Evolutionary conservation across 2,888 invertebrate species (phyloP).

Genomic region (Lydus trimaculatus): DNA sequence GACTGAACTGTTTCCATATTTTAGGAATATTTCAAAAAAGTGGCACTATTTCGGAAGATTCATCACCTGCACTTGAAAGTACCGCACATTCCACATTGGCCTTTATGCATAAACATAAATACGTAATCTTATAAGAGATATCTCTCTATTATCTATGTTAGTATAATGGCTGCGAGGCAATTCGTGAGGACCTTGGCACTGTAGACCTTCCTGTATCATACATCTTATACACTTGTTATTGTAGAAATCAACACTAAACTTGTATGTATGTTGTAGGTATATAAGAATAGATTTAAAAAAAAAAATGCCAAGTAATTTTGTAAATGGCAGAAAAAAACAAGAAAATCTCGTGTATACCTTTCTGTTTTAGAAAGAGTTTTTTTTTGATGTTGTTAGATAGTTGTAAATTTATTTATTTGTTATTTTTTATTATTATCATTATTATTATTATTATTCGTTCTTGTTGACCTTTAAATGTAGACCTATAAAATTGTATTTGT

Average conservation of each 20-base stretch:
- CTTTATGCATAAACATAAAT: neutral
- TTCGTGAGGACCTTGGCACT: constrained; percentile 54
- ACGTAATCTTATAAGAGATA: neutral
- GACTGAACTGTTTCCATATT: neutral
- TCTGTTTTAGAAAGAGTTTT: neutral
- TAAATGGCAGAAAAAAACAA: neutral
- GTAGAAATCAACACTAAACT: constrained; percentile 13
- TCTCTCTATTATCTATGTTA: neutral
- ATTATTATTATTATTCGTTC: neutral
- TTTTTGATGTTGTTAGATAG: neutral
- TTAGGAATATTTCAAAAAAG: neutral
- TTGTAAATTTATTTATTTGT: neutral
- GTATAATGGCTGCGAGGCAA: constrained; percentile 35
- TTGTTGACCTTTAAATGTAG: constrained; percentile 10
- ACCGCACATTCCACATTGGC: neutral
- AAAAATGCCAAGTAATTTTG: neutral
- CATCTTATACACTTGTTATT: constrained; percentile 47
- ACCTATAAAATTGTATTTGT: constrained; percentile 10
- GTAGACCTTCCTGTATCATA: constrained; percentile 53
- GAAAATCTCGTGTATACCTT: neutral
- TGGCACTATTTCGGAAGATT: neutral
- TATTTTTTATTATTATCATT: neutral
- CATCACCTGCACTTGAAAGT: too few relatives aligned
- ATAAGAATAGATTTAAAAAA: neutral
- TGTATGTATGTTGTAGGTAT: too few relatives aligned